Conservation (phyloP, 2,113 vertebrate genomes). For the Antigone vipio region DNA sequence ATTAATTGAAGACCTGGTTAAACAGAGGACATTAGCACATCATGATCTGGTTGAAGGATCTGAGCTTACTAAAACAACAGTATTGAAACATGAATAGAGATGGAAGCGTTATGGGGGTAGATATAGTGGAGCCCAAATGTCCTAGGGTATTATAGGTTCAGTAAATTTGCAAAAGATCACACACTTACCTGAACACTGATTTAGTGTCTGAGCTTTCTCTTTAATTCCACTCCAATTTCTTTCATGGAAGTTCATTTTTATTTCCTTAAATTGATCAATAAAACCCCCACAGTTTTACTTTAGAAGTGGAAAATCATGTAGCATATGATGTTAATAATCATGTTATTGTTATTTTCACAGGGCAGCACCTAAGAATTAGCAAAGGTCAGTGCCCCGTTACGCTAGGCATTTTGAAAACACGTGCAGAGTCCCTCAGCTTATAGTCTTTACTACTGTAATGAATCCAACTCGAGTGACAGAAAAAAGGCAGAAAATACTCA, state of each 20-base stretch:
- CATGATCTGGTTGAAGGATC: not conserved
- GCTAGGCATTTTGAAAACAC: not conserved
- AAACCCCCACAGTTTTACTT: rapidly evolving
- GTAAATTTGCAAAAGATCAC: not conserved
- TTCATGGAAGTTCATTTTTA: not conserved
- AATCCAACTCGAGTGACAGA: not conserved
- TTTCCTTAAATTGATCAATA: not conserved
- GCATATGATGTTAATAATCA: not conserved
- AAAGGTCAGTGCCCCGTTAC: not conserved
- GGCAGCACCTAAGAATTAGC: not conserved
- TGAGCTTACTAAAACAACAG: not conserved
- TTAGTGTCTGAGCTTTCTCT: not conserved
- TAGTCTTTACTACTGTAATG: not conserved
- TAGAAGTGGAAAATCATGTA: not conserved
- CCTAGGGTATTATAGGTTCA: not conserved
- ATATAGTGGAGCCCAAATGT: not conserved
- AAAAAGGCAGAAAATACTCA: not conserved
- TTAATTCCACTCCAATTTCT: not conserved
- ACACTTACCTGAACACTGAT: not conserved
- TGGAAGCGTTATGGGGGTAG: not conserved
- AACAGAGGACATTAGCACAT: not conserved
- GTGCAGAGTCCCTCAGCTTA: not conserved
- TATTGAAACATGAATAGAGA: not conserved
- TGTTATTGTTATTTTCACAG: not conserved
- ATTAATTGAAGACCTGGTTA: not conserved